phyloP scores from a whole-genome alignment of 2,888 invertebrate genomes.

The Auanema sp. region DNA sequence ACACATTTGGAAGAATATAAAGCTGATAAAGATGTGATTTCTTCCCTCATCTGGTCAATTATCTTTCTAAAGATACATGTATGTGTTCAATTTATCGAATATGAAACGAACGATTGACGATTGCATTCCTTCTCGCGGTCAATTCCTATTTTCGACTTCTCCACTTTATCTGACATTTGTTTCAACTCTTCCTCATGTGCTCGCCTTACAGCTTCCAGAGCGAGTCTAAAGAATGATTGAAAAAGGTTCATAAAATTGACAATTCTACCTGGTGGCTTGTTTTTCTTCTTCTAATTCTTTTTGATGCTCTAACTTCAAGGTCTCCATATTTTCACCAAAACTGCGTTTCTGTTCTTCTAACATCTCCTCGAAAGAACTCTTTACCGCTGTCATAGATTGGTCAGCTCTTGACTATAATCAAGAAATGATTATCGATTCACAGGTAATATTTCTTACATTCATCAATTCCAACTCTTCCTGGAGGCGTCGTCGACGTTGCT shows the following conservation, averaged over 20 bases:
- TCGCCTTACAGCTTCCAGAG: slow-evolving; percentile 59
- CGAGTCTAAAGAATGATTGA: slow-evolving; percentile 34
- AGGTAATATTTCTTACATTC: slow-evolving; percentile 14
- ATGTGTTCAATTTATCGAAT: not conserved
- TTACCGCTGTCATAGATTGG: slow-evolving; percentile 42
- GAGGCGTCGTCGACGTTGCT: slow-evolving; percentile 39
- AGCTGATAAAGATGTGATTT: slow-evolving; percentile 53
- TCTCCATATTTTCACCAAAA: slow-evolving; percentile 47
- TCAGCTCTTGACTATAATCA: slow-evolving; percentile 39
- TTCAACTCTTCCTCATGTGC: slow-evolving; percentile 59
- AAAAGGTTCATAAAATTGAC: not conserved
- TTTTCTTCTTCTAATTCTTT: slow-evolving; percentile 60
- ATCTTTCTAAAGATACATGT: slow-evolving; percentile 38
- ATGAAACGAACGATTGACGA: slow-evolving; percentile 22
- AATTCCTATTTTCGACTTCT: slow-evolving; percentile 1
- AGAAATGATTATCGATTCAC: not conserved
- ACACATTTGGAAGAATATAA: slow-evolving; percentile 62
- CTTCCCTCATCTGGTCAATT: slow-evolving; percentile 55
- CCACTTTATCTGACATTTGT: slow-evolving; percentile 27
- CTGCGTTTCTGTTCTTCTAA: slow-evolving; percentile 45
- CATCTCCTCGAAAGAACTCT: slow-evolving; percentile 49
- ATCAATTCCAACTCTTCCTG: slow-evolving; percentile 52
- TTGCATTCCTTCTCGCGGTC: slow-evolving; percentile 23
- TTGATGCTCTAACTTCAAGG: slow-evolving; percentile 46
- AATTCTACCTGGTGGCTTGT: slow-evolving; percentile 49